Percentiles rank a stretch among this genome's conserved stretches.
phyloP scores from a whole-genome alignment of 2,113 vertebrate species.

The Dinomys branickii region DNA sequence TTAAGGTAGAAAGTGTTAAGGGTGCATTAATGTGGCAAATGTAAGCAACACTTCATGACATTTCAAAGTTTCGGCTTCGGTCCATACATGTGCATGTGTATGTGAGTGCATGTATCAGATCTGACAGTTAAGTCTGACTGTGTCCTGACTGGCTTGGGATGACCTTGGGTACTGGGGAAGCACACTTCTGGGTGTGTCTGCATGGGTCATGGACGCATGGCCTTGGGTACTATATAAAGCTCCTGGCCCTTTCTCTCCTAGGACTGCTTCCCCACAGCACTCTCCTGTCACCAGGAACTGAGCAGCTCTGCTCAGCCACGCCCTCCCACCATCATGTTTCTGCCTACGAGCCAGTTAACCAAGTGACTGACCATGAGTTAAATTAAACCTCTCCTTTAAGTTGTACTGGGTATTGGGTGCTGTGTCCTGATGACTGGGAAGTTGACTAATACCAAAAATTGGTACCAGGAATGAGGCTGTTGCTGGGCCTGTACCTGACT shows the following conservation, averaged over 20 bases:
- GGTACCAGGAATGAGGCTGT: background rate
- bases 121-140: background rate
- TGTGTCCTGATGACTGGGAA: background rate
- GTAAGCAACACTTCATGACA: constrained; percentile 19
- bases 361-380: background rate
- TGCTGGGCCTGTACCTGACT: background rate
- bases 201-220: background rate
- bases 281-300: background rate
- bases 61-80: background rate
- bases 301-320: background rate
- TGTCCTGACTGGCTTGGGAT: background rate
- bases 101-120: background rate
- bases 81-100: no score
- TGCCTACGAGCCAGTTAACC: background rate
- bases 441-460: background rate
- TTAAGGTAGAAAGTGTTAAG: background rate
- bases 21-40: background rate
- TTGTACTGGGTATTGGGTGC: background rate
- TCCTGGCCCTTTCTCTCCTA: background rate
- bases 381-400: background rate
- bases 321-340: background rate
- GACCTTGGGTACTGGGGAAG: background rate
- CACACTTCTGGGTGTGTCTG: background rate
- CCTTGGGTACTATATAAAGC: background rate
- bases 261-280: background rate